phyloP scores from a whole-genome alignment of 2,888 invertebrate genomes.

The Neria commutata region DNA sequence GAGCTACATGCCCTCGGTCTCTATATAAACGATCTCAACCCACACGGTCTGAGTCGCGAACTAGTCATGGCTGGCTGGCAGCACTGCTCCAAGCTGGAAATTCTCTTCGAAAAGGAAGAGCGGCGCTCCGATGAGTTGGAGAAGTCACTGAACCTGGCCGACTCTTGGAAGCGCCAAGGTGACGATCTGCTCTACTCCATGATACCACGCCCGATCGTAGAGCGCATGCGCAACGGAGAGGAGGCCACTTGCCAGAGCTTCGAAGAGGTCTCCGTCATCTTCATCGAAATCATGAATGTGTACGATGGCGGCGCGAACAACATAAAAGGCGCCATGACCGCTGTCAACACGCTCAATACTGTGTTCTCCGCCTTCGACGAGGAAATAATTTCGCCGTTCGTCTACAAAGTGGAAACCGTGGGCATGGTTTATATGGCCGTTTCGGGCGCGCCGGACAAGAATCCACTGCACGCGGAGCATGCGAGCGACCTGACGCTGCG shows the following conservation, averaged over 20 bases:
- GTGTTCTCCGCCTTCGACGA: constrained; percentile 86
- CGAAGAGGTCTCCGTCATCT: constrained; percentile 62
- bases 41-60: constrained; percentile 83
- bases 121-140: constrained; percentile 79
- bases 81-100: constrained; percentile 78
- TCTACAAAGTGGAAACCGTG: constrained; percentile 94
- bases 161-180: constrained; percentile 84
- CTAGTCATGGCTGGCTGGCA: constrained; percentile 86
- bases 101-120: constrained; percentile 83
- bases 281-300: constrained; percentile 58
- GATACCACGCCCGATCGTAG: constrained; percentile 87
- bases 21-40: constrained; percentile 82
- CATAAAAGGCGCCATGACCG: constrained; percentile 72
- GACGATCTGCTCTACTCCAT: constrained; percentile 89
- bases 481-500: constrained; percentile 80
- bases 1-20: constrained; percentile 81
- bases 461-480: constrained; percentile 75
- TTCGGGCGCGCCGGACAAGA: constrained; percentile 83
- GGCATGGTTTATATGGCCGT: constrained; percentile 93
- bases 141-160: constrained; percentile 76
- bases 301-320: constrained; percentile 53
- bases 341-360: constrained; percentile 83
- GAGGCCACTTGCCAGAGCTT: constrained; percentile 79
- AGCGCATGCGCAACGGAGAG: constrained; percentile 76
- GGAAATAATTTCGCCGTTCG: constrained; percentile 80